phyloP scores from a whole-genome alignment of 1,140 invertebrate genomes.

The Pseudomyrmex flavicornis region DNA sequence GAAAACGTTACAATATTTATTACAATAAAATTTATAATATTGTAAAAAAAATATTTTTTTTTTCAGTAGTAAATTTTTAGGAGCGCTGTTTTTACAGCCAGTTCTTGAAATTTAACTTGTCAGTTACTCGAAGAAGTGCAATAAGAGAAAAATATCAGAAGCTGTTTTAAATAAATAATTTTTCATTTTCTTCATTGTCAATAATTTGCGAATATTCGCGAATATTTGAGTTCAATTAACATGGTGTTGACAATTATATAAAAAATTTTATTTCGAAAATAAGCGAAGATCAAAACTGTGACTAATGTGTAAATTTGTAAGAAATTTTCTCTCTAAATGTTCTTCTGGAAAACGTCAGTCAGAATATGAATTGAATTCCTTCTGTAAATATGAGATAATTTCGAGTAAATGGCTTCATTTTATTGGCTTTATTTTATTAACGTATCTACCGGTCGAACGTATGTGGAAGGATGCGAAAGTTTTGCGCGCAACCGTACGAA shows the following conservation, averaged over 20 bases:
- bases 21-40: background rate
- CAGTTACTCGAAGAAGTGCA: background rate
- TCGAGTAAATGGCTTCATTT: too few species aligned
- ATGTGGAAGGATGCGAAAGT: background rate
- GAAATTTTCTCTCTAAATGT: too few species aligned
- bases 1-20: too few species aligned
- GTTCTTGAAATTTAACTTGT: background rate
- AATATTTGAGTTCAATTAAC: too few species aligned
- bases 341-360: too few species aligned
- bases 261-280: background rate
- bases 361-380: too few species aligned
- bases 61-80: background rate
- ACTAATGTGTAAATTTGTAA: too few species aligned
- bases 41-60: background rate
- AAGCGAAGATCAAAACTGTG: background rate
- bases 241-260: too few species aligned
- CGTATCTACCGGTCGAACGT: too few species aligned
- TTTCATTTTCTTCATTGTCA: background rate
- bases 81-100: background rate
- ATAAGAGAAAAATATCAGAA: slow-evolving; percentile 6
- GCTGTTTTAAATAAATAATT: background rate
- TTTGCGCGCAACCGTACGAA: slow-evolving; percentile 26
- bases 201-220: too few species aligned
- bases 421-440: too few species aligned
- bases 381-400: too few species aligned